Percentiles rank a stretch among this genome's conserved stretches.
Evolutionary conservation across 2,113 vertebrate genomes (phyloP).

Genomic region (Podiceps cristatus): DNA sequence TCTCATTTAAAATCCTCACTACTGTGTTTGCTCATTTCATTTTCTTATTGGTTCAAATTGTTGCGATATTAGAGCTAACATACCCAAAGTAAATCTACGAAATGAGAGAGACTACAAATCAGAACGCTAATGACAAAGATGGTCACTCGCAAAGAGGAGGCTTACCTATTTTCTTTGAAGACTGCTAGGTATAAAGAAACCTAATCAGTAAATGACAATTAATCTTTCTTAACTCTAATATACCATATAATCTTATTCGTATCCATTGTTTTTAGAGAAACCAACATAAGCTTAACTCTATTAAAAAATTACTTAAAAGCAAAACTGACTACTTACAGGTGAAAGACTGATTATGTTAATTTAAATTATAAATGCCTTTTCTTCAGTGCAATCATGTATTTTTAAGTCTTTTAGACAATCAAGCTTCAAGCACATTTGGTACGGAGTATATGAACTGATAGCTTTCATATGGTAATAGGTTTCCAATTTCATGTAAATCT

Average conservation of each 20-base stretch:
- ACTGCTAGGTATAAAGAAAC: neutral
- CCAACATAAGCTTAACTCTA: slow-evolving; percentile 55
- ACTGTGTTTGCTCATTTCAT: neutral
- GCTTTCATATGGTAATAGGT: slow-evolving; percentile 50
- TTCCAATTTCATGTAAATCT: slow-evolving; percentile 52
- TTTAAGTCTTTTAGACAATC: slow-evolving; percentile 70
- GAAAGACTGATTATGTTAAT: slow-evolving; percentile 75
- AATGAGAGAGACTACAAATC: neutral
- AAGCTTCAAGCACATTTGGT: slow-evolving; percentile 44
- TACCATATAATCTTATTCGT: slow-evolving; percentile 43
- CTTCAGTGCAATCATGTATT: slow-evolving; percentile 55
- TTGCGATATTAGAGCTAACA: neutral
- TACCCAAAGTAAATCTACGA: neutral
- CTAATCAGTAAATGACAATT: slow-evolving; percentile 15
- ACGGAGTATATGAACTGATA: slow-evolving; percentile 26
- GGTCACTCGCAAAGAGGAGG: neutral
- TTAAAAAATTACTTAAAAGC: slow-evolving; percentile 72
- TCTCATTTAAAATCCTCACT: slow-evolving; percentile 1
- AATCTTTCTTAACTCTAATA: neutral
- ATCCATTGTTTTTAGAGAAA: slow-evolving; percentile 54
- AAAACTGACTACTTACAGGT: slow-evolving; percentile 74
- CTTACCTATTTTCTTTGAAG: neutral
- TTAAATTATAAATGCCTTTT: slow-evolving; percentile 75
- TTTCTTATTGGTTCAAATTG: neutral
- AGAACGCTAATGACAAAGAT: neutral